phyloP scores from a whole-genome alignment of 2,113 vertebrate species.

The Myrmophylax atrothorax region DNA sequence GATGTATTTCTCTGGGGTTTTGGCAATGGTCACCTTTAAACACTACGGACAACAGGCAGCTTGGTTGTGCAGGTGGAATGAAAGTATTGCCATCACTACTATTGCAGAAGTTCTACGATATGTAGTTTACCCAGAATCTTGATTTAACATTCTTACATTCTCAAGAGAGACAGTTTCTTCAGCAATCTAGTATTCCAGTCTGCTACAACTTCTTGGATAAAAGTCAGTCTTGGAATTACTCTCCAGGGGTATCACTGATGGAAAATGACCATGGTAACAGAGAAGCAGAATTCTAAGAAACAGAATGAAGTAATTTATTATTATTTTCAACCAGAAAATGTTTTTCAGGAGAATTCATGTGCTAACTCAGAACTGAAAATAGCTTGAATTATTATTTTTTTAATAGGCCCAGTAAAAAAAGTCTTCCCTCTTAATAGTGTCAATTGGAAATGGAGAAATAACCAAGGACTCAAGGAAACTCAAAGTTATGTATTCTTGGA shows the following conservation, averaged over 20 bases:
- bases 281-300: not conserved
- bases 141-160: not conserved
- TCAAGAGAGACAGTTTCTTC: not conserved
- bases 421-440: not conserved
- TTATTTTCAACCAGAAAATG: not conserved
- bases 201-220: not conserved
- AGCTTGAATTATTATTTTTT: not conserved
- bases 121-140: not conserved
- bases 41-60: not conserved
- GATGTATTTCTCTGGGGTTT: not conserved
- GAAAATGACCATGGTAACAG: not conserved
- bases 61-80: not conserved
- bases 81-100: not conserved
- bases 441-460: not conserved
- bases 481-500: not conserved
- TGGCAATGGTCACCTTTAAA: not conserved
- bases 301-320: not conserved
- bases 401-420: not conserved
- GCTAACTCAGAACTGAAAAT: not conserved
- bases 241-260: not conserved
- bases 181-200: not conserved
- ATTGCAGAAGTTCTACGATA: not conserved
- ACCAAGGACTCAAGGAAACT: not conserved
- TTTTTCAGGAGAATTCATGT: not conserved
- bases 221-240: not conserved